Evolutionary conservation across 2,888 invertebrate genomes (phyloP).

Genomic region (Galeopsomyia nigrocyanea): DNA sequence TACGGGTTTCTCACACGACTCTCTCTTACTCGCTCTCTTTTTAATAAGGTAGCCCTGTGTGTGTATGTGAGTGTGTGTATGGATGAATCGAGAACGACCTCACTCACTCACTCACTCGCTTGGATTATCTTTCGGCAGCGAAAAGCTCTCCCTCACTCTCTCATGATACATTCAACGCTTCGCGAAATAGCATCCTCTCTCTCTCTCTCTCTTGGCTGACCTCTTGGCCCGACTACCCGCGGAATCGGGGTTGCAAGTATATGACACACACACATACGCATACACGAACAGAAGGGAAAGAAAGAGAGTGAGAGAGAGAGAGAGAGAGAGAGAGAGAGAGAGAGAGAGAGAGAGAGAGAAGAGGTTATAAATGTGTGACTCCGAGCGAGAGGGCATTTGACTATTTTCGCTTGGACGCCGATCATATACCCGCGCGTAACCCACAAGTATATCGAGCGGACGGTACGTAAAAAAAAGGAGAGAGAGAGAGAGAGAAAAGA

Average conservation of each 20-base stretch:
- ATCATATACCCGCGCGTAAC: too few species aligned
- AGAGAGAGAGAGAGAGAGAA: neutral
- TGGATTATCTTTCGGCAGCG: constrained; percentile 25
- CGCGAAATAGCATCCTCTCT: constrained; percentile 10
- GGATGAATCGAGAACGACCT: too few species aligned
- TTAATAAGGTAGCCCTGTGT: constrained; percentile 31
- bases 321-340: neutral
- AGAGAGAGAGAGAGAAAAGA: too few species aligned
- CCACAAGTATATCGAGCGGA: too few species aligned
- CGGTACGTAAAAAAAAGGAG: too few species aligned
- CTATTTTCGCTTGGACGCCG: too few species aligned
- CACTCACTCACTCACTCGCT: neutral
- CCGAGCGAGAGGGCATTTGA: neutral
- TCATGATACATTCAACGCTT: constrained; percentile 21
- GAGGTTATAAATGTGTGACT: neutral
- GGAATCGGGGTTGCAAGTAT: too few species aligned
- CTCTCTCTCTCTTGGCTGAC: too few species aligned
- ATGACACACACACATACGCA: too few species aligned
- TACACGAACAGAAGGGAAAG: neutral
- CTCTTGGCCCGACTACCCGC: too few species aligned
- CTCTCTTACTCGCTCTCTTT: constrained; percentile 2
- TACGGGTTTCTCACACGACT: constrained; percentile 63
- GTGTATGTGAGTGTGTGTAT: neutral
- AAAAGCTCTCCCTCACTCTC: neutral
- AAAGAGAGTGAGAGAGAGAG: too few species aligned